These are phyloP conservation scores for Dendrolimus punctatus DNA, from an alignment of 1,140 invertebrate species.

Conservation along the genomic window DNA sequence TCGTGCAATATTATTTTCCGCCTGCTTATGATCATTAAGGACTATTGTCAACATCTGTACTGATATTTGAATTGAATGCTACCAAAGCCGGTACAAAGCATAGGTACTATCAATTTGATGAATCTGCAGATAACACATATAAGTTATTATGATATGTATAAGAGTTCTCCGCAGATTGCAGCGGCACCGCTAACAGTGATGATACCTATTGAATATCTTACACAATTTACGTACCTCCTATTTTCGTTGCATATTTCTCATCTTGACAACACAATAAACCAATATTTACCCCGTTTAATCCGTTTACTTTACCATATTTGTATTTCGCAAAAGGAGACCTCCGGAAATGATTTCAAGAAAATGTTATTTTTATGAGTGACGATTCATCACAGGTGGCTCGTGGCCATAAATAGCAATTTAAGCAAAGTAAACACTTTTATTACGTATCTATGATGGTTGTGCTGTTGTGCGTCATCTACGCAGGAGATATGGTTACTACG, in stretches of 20 bases:
- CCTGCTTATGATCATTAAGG: slow-evolving; percentile 61
- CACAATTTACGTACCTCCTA: not conserved
- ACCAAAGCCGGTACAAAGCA: slow-evolving; percentile 36
- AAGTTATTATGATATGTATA: slow-evolving; percentile 9
- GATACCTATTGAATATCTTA: not conserved
- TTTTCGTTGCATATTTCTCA: no score
- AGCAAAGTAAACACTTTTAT: slow-evolving; percentile 21
- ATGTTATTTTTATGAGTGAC: not conserved
- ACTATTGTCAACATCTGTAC: slow-evolving; percentile 52
- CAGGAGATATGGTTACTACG: slow-evolving; percentile 28
- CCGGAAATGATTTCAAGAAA: no score
- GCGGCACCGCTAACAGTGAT: no score
- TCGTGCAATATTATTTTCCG: slow-evolving; percentile 60
- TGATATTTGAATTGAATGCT: slow-evolving; percentile 65
- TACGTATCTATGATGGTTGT: slow-evolving; percentile 13
- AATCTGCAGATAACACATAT: slow-evolving; percentile 40
- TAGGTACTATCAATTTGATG: slow-evolving; percentile 24
- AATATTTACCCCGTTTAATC: not conserved
- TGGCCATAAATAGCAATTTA: slow-evolving; percentile 55
- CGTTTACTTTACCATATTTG: no score
- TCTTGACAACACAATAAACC: not conserved
- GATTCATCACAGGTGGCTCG: slow-evolving; percentile 13
- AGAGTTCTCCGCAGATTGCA: slow-evolving; percentile 1
- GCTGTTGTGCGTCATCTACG: slow-evolving; percentile 40
- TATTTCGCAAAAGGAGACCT: no score